Conservation (phyloP, 1,140 invertebrate genomes). For the Babylonia areolata region DNA sequence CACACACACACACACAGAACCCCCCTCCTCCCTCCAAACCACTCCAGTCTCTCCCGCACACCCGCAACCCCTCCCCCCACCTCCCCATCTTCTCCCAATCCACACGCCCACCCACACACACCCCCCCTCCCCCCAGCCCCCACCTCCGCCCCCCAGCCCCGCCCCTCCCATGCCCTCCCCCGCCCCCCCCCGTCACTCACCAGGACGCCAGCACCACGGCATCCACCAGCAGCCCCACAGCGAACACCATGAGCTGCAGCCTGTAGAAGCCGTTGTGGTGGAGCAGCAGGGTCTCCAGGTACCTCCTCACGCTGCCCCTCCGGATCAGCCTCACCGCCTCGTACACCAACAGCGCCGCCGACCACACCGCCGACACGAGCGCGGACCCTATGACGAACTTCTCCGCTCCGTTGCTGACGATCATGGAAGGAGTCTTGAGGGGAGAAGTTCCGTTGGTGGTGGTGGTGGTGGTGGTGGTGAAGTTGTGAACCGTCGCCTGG, state of each 20-base stretch:
- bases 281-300: background rate
- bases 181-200: too few relatives aligned
- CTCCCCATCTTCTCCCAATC: too few relatives aligned
- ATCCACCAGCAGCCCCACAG: constrained; percentile 51
- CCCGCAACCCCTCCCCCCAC: too few relatives aligned
- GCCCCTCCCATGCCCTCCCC: too few relatives aligned
- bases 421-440: background rate
- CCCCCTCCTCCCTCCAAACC: too few relatives aligned
- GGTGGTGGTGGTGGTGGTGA: too few relatives aligned
- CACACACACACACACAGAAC: background rate
- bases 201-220: constrained; percentile 33
- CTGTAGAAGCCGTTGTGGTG: constrained; percentile 54
- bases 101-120: too few relatives aligned
- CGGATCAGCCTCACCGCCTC: background rate
- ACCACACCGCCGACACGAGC: background rate
- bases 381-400: background rate
- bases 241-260: constrained; percentile 47
- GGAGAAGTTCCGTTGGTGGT: background rate
- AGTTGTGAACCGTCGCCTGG: background rate
- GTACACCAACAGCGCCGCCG: background rate
- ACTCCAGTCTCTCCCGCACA: too few relatives aligned
- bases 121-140: too few relatives aligned
- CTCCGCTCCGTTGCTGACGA: background rate
- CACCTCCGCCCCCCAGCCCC: too few relatives aligned
- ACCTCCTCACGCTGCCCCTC: background rate